Evolutionary conservation across 2,797 vertebrate species (phyloP), one percentile per base, ranked within the genome.

Genomic region (Sylvia borin): DNA sequence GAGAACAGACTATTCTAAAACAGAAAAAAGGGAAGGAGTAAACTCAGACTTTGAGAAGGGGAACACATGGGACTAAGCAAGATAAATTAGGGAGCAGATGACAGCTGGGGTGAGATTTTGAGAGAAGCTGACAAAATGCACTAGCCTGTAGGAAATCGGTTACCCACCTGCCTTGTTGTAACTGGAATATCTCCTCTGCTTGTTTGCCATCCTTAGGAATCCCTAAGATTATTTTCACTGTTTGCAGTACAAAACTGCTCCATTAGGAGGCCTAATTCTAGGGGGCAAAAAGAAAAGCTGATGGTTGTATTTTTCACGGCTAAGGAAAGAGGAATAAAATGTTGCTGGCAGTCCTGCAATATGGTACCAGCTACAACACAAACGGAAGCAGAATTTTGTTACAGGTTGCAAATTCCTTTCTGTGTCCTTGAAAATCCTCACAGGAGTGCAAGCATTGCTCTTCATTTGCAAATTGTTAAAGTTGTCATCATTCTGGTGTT

Each of bases 361-460:
- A 9, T 57, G 38, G 62, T 54, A 66, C 68, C 64, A 61, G 61
- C 73, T 68, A 11, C n/a, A 67, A 27, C 1, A 6, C 0, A 1
- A 62, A 88, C 18, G 21, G n/a, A 60, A 67, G 11, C 19, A 81
- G n/a, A 32, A 55, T 91, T 83, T 60, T 80, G 4, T 85, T 71
- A 13, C 38, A 65, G 61, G 38, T 65, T 17, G 4, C 38, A 79
- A 60, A 45, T 91, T 64, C 70, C 42, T 76, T 50, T 48, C 36
- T 26, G 12, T 74, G 89, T 17, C 92, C 92, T 92, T 93, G 92
- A 92, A 84, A 88, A 90, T 43, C 53, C 62, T 32, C 19, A 3
- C 64, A 48, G 31, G 32, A 80, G 22, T 8, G 32, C 29, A 24
- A 48, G 38, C 9, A 4, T n/a, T 75, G 36, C 16, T 85, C 40